These are phyloP conservation scores for Chydorus sphaericus DNA, from an alignment of 2,888 invertebrate genomes.

Conservation along the genomic window DNA sequence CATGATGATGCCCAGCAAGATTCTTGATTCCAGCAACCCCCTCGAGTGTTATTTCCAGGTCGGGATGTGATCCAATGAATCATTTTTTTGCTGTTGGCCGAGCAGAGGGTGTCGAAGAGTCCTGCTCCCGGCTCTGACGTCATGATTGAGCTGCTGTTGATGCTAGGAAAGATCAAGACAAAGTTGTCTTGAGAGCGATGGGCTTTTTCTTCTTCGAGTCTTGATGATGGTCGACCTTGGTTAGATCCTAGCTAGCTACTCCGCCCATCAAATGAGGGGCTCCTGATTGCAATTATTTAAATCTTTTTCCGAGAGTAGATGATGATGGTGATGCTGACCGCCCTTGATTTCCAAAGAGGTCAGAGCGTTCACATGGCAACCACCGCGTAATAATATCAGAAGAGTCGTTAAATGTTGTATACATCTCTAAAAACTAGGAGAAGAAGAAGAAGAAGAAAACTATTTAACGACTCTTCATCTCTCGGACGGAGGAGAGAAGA, in stretches of 20 bases:
- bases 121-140: background rate
- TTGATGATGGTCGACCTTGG: background rate
- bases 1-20: background rate
- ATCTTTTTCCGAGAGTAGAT: background rate
- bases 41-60: too few species aligned
- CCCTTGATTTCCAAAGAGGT: too few species aligned
- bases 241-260: too few species aligned
- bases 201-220: background rate
- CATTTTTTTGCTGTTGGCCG: background rate
- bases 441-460: background rate
- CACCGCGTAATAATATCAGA: conserved; percentile 6
- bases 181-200: too few species aligned
- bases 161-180: background rate
- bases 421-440: background rate
- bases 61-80: too few species aligned
- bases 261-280: too few species aligned
- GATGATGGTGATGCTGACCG: conserved; percentile 3
- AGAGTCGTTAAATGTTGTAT: background rate
- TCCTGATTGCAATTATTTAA: background rate
- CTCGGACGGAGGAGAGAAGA: background rate
- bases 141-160: too few species aligned
- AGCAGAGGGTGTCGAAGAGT: background rate
- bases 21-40: too few species aligned
- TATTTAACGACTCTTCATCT: conserved; percentile 8
- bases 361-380: conserved; percentile 4